Base-by-base conservation (phyloP, 2,797 vertebrate species). In the Danio aesculapii region DNA sequence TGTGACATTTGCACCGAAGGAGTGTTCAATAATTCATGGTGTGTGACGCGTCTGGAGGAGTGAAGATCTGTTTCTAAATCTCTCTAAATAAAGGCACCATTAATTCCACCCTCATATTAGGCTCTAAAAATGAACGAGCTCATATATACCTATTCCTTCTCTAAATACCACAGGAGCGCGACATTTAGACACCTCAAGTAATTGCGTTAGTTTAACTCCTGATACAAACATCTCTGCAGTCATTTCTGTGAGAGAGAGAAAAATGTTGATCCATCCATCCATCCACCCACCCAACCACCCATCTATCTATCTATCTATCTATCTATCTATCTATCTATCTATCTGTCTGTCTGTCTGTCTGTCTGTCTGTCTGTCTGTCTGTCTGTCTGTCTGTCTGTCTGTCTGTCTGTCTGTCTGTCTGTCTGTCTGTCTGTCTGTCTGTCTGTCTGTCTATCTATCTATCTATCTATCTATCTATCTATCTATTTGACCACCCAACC, bases 21-120 rank as follows among this genome's bases (percentile, higher is more conserved):
- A 91, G 91, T 91, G 91, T 92, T 95, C 91, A 94, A 94, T 94
- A 94, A 94, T 94, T 94, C 92, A 94, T 93, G 61, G 44, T 49
- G 61, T 63, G 77, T 84, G 76, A 68, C 61, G 61, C 63, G 61
- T 87, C 86, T 89, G 91, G 84, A 84, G 83, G 62, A 81, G 89
- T 67, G 58, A 61, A 76, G 82, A 90, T 86, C 89, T 85, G 86
- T 88, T 86, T 88, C 88, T 85, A 87, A 87, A 92, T 88, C 90
- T 90, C 91, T 89, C 84, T 92, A 91, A 93, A 92, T 91, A 92
- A 90, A 91, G 90, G 83, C 91, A 91, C 92, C 85, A 88, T 91
- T 91, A 90, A 90, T 92, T 93, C 91, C 88, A 86, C 84, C 82
- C 82, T 90, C 86, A 89, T 88, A 88, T 90, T 90, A 88, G 88